Evolutionary conservation across 2,113 vertebrate species (phyloP).

Genomic region (rat (Rattus norvegicus)): DNA sequence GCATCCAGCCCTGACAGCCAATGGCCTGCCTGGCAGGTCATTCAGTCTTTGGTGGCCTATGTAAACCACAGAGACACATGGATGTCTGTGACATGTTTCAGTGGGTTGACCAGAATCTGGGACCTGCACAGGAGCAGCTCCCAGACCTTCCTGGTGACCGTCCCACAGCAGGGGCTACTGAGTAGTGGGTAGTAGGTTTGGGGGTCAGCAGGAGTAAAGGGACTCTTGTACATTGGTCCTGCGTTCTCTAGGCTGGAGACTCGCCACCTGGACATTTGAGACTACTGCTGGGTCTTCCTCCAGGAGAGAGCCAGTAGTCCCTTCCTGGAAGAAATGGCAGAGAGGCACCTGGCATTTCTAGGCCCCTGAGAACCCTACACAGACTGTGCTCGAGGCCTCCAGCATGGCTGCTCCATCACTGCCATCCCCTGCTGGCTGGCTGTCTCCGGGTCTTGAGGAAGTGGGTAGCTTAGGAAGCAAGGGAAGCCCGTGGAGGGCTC

Average conservation of each 20-base stretch:
- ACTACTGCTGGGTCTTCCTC: not conserved
- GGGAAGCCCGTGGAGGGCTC: not conserved
- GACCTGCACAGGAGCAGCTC: too few relatives aligned
- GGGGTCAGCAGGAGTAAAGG: too few relatives aligned
- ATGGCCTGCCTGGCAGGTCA: not conserved
- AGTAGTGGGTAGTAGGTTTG: not conserved
- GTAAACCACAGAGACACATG: not conserved
- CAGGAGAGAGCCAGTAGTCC: not conserved
- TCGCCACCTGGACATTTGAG: accelerated
- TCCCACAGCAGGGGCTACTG: not conserved
- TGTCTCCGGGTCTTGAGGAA: not conserved
- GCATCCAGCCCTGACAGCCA: not conserved
- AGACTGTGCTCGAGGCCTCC: not conserved
- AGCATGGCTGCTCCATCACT: too few relatives aligned
- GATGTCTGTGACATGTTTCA: accelerated
- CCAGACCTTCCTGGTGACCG: not conserved
- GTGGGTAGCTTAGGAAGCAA: not conserved
- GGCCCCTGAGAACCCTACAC: not conserved
- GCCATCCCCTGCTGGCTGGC: not conserved
- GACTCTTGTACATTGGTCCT: not conserved
- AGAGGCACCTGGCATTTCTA: not conserved
- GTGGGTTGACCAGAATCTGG: accelerated
- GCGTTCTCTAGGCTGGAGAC: not conserved
- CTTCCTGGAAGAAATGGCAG: not conserved
- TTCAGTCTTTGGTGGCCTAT: accelerated